Conservation (phyloP, 2,113 vertebrate genomes). For the Polypterus bichir region DNA sequence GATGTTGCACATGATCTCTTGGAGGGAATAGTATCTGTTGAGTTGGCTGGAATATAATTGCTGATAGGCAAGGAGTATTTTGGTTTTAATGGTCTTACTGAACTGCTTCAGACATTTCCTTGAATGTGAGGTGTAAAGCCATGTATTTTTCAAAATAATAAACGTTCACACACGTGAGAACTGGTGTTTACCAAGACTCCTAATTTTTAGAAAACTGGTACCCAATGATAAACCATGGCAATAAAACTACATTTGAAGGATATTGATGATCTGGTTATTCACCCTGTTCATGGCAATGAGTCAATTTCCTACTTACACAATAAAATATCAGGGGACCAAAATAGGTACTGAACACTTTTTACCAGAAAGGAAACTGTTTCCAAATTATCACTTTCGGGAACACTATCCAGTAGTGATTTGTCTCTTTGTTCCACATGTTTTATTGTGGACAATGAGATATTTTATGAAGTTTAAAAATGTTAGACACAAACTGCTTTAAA, state of each 20-base stretch:
- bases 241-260: slow-evolving; percentile 7
- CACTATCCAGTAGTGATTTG: slow-evolving; percentile 16
- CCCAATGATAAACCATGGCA: slow-evolving; percentile 9
- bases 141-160: slow-evolving; percentile 1
- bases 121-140: no score
- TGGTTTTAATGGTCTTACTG: no score
- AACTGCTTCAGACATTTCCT: no score
- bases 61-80: no score
- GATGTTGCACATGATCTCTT: no score
- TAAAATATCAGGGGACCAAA: slow-evolving; percentile 18
- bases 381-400: slow-evolving; percentile 20
- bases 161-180: slow-evolving; percentile 12
- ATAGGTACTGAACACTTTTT: slow-evolving; percentile 7
- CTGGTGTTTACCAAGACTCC: slow-evolving; percentile 9
- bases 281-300: slow-evolving; percentile 8
- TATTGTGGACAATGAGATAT: slow-evolving; percentile 18
- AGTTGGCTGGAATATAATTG: no score
- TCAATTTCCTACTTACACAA: slow-evolving; percentile 13
- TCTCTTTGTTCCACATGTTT: slow-evolving; percentile 18
- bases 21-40: no score
- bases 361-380: slow-evolving; percentile 7
- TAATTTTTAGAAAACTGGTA: slow-evolving; percentile 18
- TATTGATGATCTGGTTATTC: slow-evolving; percentile 8
- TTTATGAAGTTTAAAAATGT: slow-evolving; percentile 20
- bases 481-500: slow-evolving; percentile 26